Evolutionary conservation across 2,113 vertebrate species (phyloP), one percentile per base, ranked within the genome.

Genomic region (Ellobius talpinus): DNA sequence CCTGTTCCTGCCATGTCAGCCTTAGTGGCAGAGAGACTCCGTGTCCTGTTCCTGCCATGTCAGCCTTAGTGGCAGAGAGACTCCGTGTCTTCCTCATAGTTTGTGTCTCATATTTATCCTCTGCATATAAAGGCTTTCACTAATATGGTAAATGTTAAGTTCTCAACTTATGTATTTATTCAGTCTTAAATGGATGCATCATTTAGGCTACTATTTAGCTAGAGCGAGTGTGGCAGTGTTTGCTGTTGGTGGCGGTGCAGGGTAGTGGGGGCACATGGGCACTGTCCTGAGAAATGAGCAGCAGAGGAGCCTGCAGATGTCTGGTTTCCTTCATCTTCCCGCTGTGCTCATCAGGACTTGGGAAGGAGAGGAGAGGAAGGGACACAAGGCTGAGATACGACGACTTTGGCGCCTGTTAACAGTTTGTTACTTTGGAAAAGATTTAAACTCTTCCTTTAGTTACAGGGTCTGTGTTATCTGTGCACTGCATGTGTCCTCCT

Each of bases 401-500:
- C 12, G 23, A 82, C 36, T 39, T 82, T 0, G 24, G 4, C n/a
- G 4, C 36, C 61, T 26, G 55, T 61, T 7, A 36, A 39, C 36
- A 39, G 55, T 39, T 36, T 24, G 24, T 88, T 63, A 58, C 47
- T 47, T 81, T 79, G 65, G 68, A 47, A 82, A 73, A 85, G 79
- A 61, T 47, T 47, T 63, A n/a, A 92, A 94, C 31, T 10, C 63
- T 87, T 68, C 65, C 76, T 47, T 87, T 88, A 82, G 66, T 93
- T 91, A 81, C 0, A 78, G 21, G 29, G 78, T 74, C 63, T 76
- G 21, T 42, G 39, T 74, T 81, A 72, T 78, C 39, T 33, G 4
- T 70, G 33, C 23, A 79, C 65, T 93, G 74, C 61, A 78, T 76
- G 92, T 93, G 86, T 92, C 89, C 45, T 92, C 72, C 58, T 81